phyloP scores from a whole-genome alignment of 2,888 invertebrate species.

The Stenchaetothrips biformis region DNA sequence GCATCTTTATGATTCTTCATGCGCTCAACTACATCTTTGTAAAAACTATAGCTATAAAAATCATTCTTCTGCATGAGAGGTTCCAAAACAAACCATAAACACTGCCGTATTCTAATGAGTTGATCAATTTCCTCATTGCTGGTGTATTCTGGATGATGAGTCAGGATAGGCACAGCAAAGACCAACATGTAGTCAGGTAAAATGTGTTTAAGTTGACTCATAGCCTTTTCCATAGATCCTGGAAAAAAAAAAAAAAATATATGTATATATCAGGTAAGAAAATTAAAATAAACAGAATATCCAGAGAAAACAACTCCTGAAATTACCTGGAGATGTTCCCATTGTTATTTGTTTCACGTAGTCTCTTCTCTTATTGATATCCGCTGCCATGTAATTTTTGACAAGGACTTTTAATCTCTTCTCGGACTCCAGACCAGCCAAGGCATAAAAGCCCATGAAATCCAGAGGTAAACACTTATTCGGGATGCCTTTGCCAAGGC shows the following conservation, averaged over 20 bases:
- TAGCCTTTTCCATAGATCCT: constrained; percentile 59
- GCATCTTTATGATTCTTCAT: constrained; percentile 94
- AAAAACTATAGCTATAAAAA: constrained; percentile 91
- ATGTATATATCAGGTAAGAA: background rate
- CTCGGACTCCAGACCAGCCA: constrained; percentile 84
- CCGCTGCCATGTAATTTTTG: constrained; percentile 78
- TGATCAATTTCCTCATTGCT: constrained; percentile 71
- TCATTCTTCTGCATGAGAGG: constrained; percentile 90
- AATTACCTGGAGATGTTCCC: constrained; percentile 55
- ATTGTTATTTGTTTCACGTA: constrained; percentile 80
- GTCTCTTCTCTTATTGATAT: constrained; percentile 82
- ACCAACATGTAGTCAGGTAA: constrained; percentile 96
- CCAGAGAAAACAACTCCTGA: constrained; percentile 28
- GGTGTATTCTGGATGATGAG: constrained; percentile 85
- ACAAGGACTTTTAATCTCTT: constrained; percentile 63
- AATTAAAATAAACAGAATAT: background rate
- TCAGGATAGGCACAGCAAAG: constrained; percentile 90
- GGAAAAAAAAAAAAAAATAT: constrained; percentile 30
- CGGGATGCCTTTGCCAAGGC: constrained; percentile 73
- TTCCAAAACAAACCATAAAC: constrained; percentile 91
- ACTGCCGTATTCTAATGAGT: constrained; percentile 74
- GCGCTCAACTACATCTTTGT: constrained; percentile 85
- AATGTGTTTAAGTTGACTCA: constrained; percentile 76
- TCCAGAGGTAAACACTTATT: constrained; percentile 89
- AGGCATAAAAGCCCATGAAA: constrained; percentile 92